Conservation (phyloP, 1,140 invertebrate genomes). For the Leptoteleia sp. region DNA sequence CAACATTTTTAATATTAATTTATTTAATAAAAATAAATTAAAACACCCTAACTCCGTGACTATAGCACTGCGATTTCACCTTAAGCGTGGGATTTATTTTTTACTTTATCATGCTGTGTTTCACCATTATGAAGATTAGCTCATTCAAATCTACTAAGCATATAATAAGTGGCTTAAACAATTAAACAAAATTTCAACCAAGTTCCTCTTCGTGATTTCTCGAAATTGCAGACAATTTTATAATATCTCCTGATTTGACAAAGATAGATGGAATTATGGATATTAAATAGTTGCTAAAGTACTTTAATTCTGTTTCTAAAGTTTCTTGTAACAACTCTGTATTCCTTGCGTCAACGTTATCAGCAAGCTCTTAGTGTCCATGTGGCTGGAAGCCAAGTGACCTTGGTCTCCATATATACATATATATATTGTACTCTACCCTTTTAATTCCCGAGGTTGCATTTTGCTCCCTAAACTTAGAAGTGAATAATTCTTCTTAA, state of each 20-base stretch:
- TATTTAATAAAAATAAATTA: too few relatives aligned
- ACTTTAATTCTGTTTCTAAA: constrained; percentile 13
- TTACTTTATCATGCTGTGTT: too few relatives aligned
- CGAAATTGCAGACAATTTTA: neutral
- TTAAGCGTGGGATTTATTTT: too few relatives aligned
- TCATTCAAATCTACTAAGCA: too few relatives aligned
- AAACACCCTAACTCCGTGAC: too few relatives aligned
- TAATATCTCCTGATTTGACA: neutral
- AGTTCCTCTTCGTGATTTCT: neutral
- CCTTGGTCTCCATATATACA: constrained; percentile 63
- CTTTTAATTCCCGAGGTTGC: constrained; percentile 49
- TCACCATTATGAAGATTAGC: too few relatives aligned
- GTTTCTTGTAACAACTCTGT: constrained; percentile 23
- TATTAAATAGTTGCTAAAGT: neutral
- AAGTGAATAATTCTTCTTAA: constrained; percentile 60
- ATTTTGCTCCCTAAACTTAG: constrained; percentile 62
- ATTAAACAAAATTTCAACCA: neutral
- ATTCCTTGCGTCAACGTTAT: constrained; percentile 68
- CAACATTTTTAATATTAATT: too few relatives aligned
- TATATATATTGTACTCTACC: constrained; percentile 35
- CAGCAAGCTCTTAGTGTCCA: constrained; percentile 36
- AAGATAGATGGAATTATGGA: neutral
- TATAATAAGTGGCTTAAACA: too few relatives aligned
- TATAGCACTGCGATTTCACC: too few relatives aligned
- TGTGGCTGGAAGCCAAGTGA: constrained; percentile 68